Percentiles rank a stretch among this genome's conserved stretches.
These are phyloP conservation scores for Callithrix jacchus DNA, from an alignment of 2,113 vertebrate species.

Conservation along the genomic window DNA sequence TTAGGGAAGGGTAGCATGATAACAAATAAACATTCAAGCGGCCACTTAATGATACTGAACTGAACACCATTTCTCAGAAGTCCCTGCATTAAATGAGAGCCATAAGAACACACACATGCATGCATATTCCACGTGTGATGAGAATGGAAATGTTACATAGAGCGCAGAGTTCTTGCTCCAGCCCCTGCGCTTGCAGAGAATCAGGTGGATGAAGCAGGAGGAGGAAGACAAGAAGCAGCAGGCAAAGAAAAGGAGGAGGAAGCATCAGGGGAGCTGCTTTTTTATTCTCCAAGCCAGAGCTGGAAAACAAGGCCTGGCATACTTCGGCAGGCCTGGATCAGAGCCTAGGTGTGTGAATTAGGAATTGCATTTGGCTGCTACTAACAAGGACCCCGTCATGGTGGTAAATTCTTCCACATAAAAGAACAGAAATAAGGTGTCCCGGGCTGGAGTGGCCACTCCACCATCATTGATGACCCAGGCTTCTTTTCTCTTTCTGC, in stretches of 20 bases:
- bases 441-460: too few species aligned
- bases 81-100: not conserved
- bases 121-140: not conserved
- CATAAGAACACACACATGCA: not conserved
- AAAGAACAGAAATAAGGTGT: not conserved
- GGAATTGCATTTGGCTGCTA: not conserved
- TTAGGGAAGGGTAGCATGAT: not conserved
- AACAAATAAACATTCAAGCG: not conserved
- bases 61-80: not conserved
- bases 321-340: fast-evolving
- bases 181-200: not conserved
- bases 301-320: not conserved
- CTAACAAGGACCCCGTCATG: not conserved
- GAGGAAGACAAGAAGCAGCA: too few species aligned
- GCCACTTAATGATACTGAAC: not conserved
- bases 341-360: too few species aligned
- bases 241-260: not conserved
- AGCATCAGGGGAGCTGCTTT: too few species aligned
- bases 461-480: not conserved
- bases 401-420: not conserved
- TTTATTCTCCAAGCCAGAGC: not conserved
- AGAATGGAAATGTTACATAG: fast-evolving
- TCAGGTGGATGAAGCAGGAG: not conserved
- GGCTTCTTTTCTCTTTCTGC: not conserved
- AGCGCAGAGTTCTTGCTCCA: not conserved